Evolutionary conservation across 1,140 invertebrate species (phyloP).

Genomic region (Watersipora subatra): DNA sequence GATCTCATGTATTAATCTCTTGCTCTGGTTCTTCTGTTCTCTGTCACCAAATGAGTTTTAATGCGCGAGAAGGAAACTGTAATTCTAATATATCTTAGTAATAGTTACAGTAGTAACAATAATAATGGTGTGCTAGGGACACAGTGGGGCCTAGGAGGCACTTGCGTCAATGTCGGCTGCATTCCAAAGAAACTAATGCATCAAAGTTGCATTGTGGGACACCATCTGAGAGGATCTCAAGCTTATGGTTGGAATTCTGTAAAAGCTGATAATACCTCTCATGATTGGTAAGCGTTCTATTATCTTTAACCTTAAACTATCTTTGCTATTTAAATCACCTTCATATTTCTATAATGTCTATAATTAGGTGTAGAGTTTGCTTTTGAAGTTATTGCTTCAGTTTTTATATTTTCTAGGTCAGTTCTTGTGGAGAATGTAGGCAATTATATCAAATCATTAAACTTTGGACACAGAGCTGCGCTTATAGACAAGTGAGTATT

Average conservation of each 20-base stretch:
- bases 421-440: slow-evolving; percentile 57
- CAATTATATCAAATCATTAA: slow-evolving; percentile 75
- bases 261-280: slow-evolving; percentile 10
- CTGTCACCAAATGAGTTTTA: neutral
- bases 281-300: slow-evolving; percentile 16
- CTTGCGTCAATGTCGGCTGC: slow-evolving; percentile 91
- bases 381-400: no score
- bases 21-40: neutral
- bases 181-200: slow-evolving; percentile 96
- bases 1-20: no score
- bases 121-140: no score
- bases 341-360: no score
- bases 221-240: slow-evolving; percentile 62
- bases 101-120: no score
- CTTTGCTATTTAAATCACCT: neutral
- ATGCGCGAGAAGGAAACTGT: neutral
- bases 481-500: slow-evolving; percentile 64
- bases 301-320: neutral
- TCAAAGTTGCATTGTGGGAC: slow-evolving; percentile 67
- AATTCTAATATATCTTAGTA: no score
- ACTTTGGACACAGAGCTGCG: slow-evolving; percentile 78
- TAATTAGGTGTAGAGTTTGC: no score
- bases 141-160: slow-evolving; percentile 64
- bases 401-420: neutral
- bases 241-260: slow-evolving; percentile 68